Base-by-base conservation (phyloP, 2,113 vertebrate genomes). In the Nothocercus julius region DNA sequence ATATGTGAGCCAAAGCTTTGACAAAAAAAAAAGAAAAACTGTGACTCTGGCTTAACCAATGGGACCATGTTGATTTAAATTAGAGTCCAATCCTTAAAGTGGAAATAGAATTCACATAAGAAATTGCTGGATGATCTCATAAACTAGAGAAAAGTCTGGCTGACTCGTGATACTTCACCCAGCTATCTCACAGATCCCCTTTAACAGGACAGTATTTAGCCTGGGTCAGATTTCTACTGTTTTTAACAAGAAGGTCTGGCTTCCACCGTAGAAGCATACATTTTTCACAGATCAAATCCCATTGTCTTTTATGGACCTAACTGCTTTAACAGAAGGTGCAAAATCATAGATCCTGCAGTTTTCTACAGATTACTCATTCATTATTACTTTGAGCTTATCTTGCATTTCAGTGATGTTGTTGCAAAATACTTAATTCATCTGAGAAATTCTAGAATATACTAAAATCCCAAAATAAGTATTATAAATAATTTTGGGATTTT, bases 331-430 rank as follows among this genome's bases (percentile, higher is more conserved):
- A 69, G 47, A 18, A n/a, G 44, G 22, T 49, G 28, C 67, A 69
- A 49, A n/a, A 34, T 49, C 66, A 30, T 47, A 34, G 32, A 69
- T 82, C 13, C 67, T 54, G 18, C 8, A 36, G 22, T 61, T 84
- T 79, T 85, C 54, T 75, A 20, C 0, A 7, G 7, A 3, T 87
- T 45, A 3, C 24, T 42, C 0, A 18, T 68, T 75, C 2, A 7
- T 75, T 76, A 79, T 64, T 51, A 4, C 32, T 38, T 72, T 0
- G 0, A 82, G 25, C 30, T 44, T 76, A 25, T 9, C 13, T 28
- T 72, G 19, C 17, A 20, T 56, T 92, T 94, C 74, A 1, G 2
- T 19, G 53, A 47, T 86, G 56, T 61, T 61, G 9, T 36, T 82
- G 30, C 32, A 85, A 73, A 87, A 72, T 44, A 5, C 2, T 15